Base-by-base conservation (phyloP, 2,797 vertebrate species). In the Diplodus sargus region DNA sequence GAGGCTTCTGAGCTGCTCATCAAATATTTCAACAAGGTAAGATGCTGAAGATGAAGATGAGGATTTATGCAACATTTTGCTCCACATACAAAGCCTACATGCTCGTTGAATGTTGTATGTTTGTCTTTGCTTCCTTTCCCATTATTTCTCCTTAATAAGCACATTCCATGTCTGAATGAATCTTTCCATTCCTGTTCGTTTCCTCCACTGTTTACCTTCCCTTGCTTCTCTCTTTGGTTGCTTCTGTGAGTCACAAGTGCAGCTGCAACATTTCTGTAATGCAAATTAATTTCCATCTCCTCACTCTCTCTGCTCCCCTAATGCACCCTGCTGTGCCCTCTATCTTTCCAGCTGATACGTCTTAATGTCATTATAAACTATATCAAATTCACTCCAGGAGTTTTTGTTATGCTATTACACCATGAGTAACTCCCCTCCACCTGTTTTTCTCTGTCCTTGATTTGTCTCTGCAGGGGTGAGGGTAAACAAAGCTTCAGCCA, bases 21-120 rank as follows among this genome's bases (percentile, higher is more conserved):
- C 80, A 96, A 87, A 90, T 99, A 97, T 89, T 98, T 99, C 90
- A 97, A 96, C 84, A 98, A 97, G 96, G 97, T 93, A 12, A 67
- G 70, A 59, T 64, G 10, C 39, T 39, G 39, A 39, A 39, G 39
- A 39, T 11, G 39, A 39, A 11, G 77, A 70, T 67, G 3, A 39
- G 10, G 45, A 20, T 60, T 22, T 10, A 20, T 7, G 3, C 0
- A 52, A 22, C 22, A 58, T 43, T 64, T 15, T 59, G 13, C 30
- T 72, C 18, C 60, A 42, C 4, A 49, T 34, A 12, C 18, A 63
- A 47, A 70, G 12, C 25, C 20, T 18, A 23, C 20, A 47, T 61
- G 52, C 4, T 63, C 3, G 79, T 20, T 39, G 11, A 59, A 72
- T 61, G 14, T 10, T 70, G 10, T 42, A 13, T 15, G 0, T 22